A percentile compares a stretch with the other conserved stretches of the same genome.
These are phyloP conservation scores for Hydriomena furcata DNA, from an alignment of 2,888 invertebrate species.

Conservation along the genomic window DNA sequence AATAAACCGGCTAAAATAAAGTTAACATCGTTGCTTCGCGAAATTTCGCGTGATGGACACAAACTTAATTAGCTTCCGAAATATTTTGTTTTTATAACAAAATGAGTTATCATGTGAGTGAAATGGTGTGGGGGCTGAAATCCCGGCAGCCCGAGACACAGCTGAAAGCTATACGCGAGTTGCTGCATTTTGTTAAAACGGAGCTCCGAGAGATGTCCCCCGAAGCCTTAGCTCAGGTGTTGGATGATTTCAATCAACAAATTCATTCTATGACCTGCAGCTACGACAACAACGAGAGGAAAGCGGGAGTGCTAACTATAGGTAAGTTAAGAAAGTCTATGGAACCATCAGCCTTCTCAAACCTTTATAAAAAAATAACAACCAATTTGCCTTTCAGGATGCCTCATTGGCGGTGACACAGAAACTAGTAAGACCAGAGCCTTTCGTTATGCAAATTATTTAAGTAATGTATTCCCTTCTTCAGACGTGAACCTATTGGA, in stretches of 20 bases:
- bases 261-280: constrained; percentile 97
- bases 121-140: constrained; percentile 93
- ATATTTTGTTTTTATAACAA: constrained; percentile 13
- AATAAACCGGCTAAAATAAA: background rate
- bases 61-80: background rate
- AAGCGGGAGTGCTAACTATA: constrained; percentile 97
- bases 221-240: constrained; percentile 92
- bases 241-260: constrained; percentile 97
- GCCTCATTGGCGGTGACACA: constrained; percentile 95
- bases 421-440: constrained; percentile 94
- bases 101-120: constrained; percentile 84
- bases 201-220: constrained; percentile 94
- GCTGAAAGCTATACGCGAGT: constrained; percentile 92
- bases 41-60: background rate
- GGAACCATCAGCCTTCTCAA: no score
- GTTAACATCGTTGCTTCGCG: background rate
- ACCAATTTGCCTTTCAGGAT: constrained; percentile 85
- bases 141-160: constrained; percentile 93
- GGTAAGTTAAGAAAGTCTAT: constrained; percentile 73
- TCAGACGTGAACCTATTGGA: constrained; percentile 96
- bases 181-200: constrained; percentile 94
- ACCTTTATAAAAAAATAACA: no score
- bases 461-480: constrained; percentile 94
- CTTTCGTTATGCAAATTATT: constrained; percentile 94
- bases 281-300: constrained; percentile 95